phyloP scores from a whole-genome alignment of 2,888 invertebrate genomes.

The Sminthurinus aureus region DNA sequence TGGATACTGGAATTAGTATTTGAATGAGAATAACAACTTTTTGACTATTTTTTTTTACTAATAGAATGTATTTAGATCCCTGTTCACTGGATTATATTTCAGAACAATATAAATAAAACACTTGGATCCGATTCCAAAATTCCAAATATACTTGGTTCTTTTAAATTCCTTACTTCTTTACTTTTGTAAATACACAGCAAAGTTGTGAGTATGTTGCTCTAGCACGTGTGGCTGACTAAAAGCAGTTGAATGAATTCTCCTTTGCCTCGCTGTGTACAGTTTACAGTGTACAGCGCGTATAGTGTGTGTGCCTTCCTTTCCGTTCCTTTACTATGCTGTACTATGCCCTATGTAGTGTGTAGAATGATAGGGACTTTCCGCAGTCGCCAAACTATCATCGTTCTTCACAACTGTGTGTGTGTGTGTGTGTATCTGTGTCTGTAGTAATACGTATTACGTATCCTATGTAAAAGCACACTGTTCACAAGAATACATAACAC shows the following conservation, averaged over 20 bases:
- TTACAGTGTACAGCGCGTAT: slow-evolving; percentile 35
- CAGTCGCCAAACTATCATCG: slow-evolving; percentile 28
- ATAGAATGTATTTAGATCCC: too few relatives aligned
- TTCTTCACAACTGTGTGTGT: not conserved
- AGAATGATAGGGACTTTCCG: slow-evolving; percentile 22
- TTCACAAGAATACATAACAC: not conserved
- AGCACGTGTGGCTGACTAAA: slow-evolving; percentile 13
- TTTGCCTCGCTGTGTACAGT: not conserved
- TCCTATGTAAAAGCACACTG: not conserved
- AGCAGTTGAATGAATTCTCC: slow-evolving; percentile 11
- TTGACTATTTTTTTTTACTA: too few relatives aligned
- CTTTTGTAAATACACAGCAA: too few relatives aligned
- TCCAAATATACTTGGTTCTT: not conserved
- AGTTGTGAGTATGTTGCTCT: not conserved
- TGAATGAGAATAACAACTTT: too few relatives aligned
- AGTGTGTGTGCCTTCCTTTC: slow-evolving; percentile 14
- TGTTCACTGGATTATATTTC: too few relatives aligned
- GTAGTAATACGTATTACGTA: not conserved
- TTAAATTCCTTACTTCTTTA: too few relatives aligned
- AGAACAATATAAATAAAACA: not conserved
- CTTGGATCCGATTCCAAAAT: not conserved
- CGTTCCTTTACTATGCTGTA: not conserved
- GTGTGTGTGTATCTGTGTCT: slow-evolving; percentile 10
- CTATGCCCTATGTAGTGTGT: not conserved
- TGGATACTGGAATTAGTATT: too few relatives aligned